Evolutionary conservation across 2,888 invertebrate species (phyloP), one percentile per base, ranked within the genome.

Genomic region (Dinocampus coccinellae): DNA sequence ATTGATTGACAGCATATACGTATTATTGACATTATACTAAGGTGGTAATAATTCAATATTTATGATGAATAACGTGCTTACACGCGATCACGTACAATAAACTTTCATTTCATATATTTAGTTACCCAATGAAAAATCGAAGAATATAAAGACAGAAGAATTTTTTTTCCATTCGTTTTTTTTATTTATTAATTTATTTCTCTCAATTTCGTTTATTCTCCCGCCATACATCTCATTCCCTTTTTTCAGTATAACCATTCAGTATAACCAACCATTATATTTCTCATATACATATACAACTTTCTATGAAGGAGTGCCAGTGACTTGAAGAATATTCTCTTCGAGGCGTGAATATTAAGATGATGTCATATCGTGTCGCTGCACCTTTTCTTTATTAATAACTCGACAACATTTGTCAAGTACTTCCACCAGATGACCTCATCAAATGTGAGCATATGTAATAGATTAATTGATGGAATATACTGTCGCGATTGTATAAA

Each of bases 291-390:
- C 64, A 53, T 58, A 71, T 77, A 79, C 78, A 65, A 81, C 81
- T 84, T 84, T 84, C 82, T 82, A 60, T 34, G n/a, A 83, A 81
- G 84, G 84, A 82, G 84, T 83, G 84, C 80, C 80, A 70, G 73
- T 66, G 74, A 67, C 63, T 70, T 66, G 76, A 53, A 69, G 63
- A 66, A 60, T 53, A 69, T 73, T 63, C 69, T 73, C 77, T 77
- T 75, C 70, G 72, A 78, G 76, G 80, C 82, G 79, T 81, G 80
- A 83, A 82, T 83, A 79, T 80, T n/a, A 72, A 76, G 77, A 75
- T 84, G 84, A 84, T 81, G 81, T 84, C 84, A 84, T 81, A 62
- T 73, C 64, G 64, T 75, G 78, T 77, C 73, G 76, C 82, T 82
- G 79, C 82, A 83, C 79, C 81, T 82, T 82, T 75, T 77, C 78